Conservation (phyloP, 2,113 vertebrate genomes). For the Sus scrofa region T2T-Sscrofa CM000830.6:28524501-28525000, state of each 20-base stretch:
- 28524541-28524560: background rate
- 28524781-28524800: background rate
- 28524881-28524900: background rate
- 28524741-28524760: background rate
- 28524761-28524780: background rate
- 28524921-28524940: conserved; percentile 6
- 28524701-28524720: background rate
- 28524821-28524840: background rate
- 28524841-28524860: background rate
- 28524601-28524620: background rate
- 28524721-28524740: background rate
- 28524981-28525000: background rate
- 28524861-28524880: background rate
- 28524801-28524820: background rate
- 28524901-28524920: background rate
- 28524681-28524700: background rate
- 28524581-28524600: background rate
- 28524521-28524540: background rate
- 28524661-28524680: background rate
- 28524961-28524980: background rate
- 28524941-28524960: background rate
- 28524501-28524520: background rate
- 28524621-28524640: background rate
- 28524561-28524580: background rate
- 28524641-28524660: background rate